Percentiles rank a stretch among this genome's conserved stretches.
Conservation (phyloP, 2,113 vertebrate genomes). For the Scortum barcoo region DNA sequence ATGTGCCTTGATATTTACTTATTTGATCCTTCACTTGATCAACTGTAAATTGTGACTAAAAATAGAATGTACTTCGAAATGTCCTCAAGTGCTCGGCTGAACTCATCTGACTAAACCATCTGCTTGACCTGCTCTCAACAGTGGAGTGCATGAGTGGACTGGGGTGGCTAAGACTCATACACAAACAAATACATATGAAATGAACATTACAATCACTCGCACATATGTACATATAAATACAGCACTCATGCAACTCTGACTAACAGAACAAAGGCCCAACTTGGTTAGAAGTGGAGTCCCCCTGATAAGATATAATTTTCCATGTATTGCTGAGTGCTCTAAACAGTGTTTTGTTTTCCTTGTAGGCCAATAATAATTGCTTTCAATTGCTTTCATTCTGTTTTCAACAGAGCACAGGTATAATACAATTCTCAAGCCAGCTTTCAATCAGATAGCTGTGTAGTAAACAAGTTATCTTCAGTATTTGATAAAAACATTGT, state of each 20-base stretch:
- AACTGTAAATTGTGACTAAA: conserved; percentile 27
- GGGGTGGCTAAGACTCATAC: conserved; percentile 1
- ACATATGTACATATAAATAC: neutral
- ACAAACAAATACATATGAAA: neutral
- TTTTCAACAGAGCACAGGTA: conserved; percentile 1
- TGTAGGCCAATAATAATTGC: neutral
- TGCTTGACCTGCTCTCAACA: conserved; percentile 60
- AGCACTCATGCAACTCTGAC: neutral
- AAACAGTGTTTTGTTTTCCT: conserved; percentile 26
- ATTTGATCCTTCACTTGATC: conserved; percentile 2
- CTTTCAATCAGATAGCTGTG: conserved; percentile 15
- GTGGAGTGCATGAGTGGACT: conserved; percentile 38
- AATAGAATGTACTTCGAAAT: conserved; percentile 53
- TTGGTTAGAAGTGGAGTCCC: conserved; percentile 9
- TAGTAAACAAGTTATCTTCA: conserved; percentile 3
- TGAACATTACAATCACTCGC: neutral
- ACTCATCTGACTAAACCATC: conserved; percentile 75
- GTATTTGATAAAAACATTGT: neutral
- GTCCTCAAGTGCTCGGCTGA: conserved; percentile 46
- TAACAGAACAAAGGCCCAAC: neutral
- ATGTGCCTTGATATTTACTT: conserved; percentile 1
- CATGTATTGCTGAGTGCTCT: neutral
- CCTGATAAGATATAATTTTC: conserved; percentile 35
- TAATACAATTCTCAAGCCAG: neutral
- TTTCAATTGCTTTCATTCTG: too few species aligned